Conservation (phyloP, 2,888 invertebrate genomes). For the Pogonocherus hispidulus region DNA sequence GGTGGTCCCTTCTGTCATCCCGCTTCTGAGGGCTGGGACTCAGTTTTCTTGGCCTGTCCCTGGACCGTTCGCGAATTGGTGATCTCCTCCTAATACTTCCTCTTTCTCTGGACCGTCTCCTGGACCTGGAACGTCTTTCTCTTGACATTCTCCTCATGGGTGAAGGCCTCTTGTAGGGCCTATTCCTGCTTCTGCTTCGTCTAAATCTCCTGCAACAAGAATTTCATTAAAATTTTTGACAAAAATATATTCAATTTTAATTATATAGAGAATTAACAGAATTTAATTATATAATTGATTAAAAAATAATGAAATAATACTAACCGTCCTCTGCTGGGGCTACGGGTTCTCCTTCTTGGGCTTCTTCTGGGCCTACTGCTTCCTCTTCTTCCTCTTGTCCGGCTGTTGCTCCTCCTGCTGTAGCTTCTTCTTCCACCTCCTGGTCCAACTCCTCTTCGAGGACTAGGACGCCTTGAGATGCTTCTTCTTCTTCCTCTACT, state of each 20-base stretch:
- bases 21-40: conserved; percentile 63
- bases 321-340: conserved; percentile 63
- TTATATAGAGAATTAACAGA: too few relatives aligned
- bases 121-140: conserved; percentile 66
- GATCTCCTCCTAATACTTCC: conserved; percentile 65
- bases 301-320: too few relatives aligned
- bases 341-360: conserved; percentile 62
- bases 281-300: background rate
- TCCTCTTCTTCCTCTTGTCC: conserved; percentile 63
- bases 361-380: conserved; percentile 65
- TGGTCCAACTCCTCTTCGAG: conserved; percentile 59
- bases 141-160: conserved; percentile 58
- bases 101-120: conserved; percentile 62
- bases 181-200: conserved; percentile 65
- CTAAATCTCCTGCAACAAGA: conserved; percentile 56
- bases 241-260: background rate
- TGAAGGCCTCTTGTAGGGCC: conserved; percentile 60
- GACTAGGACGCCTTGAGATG: conserved; percentile 54
- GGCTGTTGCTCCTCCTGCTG: conserved; percentile 61
- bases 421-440: conserved; percentile 62
- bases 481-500: conserved; percentile 62
- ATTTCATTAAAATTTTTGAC: background rate
- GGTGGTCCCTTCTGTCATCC: conserved; percentile 58
- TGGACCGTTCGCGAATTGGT: conserved; percentile 60
- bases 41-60: conserved; percentile 59